Conservation (phyloP, 2,888 invertebrate species). For the Trilocha varians region DNA sequence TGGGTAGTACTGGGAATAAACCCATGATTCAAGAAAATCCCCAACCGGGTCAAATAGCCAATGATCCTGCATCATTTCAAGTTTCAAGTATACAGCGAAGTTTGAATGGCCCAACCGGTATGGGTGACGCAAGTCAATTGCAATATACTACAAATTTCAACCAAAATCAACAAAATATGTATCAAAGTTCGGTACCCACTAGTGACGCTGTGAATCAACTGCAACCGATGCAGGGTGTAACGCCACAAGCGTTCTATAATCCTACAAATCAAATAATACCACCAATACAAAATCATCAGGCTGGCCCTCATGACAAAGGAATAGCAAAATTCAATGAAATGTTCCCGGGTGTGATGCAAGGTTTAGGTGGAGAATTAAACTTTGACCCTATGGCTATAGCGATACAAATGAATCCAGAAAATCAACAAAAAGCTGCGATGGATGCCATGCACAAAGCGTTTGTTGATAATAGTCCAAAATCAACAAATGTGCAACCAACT, state of each 20-base stretch:
- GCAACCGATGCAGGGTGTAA: not conserved
- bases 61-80: constrained; percentile 3
- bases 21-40: constrained; percentile 4
- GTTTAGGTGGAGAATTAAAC: constrained; percentile 37
- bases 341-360: constrained; percentile 55
- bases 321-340: constrained; percentile 55
- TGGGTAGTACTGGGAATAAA: constrained; percentile 19
- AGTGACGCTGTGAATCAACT: not conserved
- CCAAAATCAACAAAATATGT: constrained; percentile 1
- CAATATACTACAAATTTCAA: constrained; percentile 2
- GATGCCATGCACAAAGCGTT: constrained; percentile 43
- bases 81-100: not conserved
- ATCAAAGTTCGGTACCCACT: not conserved
- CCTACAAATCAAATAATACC: not conserved
- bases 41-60: constrained; percentile 6
- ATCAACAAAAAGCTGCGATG: constrained; percentile 44
- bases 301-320: constrained; percentile 39
- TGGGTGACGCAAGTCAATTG: not conserved
- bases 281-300: constrained; percentile 6
- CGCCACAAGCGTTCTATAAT: not conserved
- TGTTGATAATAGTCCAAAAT: constrained; percentile 22
- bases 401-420: constrained; percentile 63
- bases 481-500: constrained; percentile 4
- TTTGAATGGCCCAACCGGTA: not conserved
- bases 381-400: constrained; percentile 66